Percentiles rank a stretch among this genome's conserved stretches.
Conservation (phyloP, 2,888 invertebrate species). For the Thereva unica region DNA sequence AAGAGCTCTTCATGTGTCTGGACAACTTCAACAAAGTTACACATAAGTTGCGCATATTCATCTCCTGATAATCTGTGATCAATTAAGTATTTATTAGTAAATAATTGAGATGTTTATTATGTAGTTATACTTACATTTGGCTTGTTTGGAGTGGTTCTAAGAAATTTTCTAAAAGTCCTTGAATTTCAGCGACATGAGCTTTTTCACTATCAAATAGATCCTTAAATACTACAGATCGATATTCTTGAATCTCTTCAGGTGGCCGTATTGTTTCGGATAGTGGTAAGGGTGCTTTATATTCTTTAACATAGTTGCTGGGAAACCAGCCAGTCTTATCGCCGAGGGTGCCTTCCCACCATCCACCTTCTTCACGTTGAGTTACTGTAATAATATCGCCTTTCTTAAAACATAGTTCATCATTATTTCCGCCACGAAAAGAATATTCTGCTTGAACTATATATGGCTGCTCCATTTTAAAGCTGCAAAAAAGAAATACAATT, state of each 20-base stretch:
- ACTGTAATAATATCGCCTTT: constrained; percentile 97
- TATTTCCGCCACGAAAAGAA: constrained; percentile 93
- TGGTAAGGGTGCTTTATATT: constrained; percentile 67
- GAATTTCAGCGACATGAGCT: constrained; percentile 87
- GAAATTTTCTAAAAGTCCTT: constrained; percentile 82
- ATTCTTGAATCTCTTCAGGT: constrained; percentile 74
- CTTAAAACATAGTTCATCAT: constrained; percentile 95
- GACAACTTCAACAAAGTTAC: constrained; percentile 86
- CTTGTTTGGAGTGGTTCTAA: constrained; percentile 84
- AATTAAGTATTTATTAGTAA: constrained; percentile 8
- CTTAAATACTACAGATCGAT: constrained; percentile 82
- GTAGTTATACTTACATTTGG: constrained; percentile 74
- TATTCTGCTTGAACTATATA: constrained; percentile 85
- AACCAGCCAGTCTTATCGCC: constrained; percentile 97
- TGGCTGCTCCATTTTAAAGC: constrained; percentile 53
- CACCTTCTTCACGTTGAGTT: constrained; percentile 93
- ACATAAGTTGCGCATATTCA: constrained; percentile 84
- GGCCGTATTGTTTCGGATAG: constrained; percentile 68
- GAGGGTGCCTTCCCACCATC: constrained; percentile 99
- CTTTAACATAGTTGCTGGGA: constrained; percentile 95
- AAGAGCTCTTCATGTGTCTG: constrained; percentile 83
- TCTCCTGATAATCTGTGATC: constrained; percentile 72
- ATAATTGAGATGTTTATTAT: not conserved
- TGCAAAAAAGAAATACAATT: no score
- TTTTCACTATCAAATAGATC: constrained; percentile 92